These are phyloP conservation scores for Aix galericulata DNA, from an alignment of 2,113 vertebrate species.

Conservation along the genomic window DNA sequence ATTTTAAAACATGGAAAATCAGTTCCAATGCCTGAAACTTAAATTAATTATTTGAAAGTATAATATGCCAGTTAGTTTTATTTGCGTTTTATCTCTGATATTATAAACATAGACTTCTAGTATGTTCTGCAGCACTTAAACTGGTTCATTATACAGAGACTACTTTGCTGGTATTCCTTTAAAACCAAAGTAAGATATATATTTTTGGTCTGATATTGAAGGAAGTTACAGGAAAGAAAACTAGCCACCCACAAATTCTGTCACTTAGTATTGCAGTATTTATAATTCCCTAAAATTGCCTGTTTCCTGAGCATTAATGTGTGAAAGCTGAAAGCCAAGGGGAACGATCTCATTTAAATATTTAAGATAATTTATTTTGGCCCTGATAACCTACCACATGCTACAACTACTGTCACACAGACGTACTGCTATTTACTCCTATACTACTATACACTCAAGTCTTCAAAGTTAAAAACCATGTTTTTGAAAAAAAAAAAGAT, in stretches of 20 bases:
- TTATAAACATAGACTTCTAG: background rate
- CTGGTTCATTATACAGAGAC: background rate
- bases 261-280: background rate
- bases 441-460: background rate
- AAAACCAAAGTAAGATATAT: background rate
- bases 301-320: background rate
- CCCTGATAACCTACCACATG: background rate
- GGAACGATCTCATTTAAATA: slow-evolving; percentile 4
- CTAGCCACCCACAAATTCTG: background rate
- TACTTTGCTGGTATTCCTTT: background rate
- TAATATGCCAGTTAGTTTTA: slow-evolving; percentile 54
- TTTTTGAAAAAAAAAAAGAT: background rate
- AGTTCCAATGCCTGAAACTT: slow-evolving; percentile 9
- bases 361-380: slow-evolving; percentile 3
- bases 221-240: background rate
- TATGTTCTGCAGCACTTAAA: background rate
- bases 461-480: background rate
- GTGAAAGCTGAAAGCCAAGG: background rate
- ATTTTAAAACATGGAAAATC: slow-evolving; percentile 41
- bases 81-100: slow-evolving; percentile 20
- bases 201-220: background rate
- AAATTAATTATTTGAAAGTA: slow-evolving; percentile 53
- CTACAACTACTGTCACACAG: background rate
- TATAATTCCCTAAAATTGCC: background rate
- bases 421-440: background rate